Evolutionary conservation across 1,140 invertebrate genomes (phyloP).

Genomic region (Hormaphis cornu): DNA sequence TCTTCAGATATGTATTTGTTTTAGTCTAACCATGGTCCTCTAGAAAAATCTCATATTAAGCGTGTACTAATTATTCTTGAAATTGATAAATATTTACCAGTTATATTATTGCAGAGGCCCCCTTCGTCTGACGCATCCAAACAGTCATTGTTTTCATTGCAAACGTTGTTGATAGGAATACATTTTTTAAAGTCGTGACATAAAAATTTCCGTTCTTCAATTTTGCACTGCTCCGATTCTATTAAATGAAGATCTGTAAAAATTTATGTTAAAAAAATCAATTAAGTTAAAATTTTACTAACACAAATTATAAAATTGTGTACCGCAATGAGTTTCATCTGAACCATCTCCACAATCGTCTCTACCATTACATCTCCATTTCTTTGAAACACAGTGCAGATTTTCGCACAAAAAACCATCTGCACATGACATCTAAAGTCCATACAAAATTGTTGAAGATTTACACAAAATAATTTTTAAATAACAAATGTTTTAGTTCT

Average conservation of each 20-base stretch:
- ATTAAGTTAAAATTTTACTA: background rate
- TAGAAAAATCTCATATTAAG: no score
- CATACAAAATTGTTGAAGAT: background rate
- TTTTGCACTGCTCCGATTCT: conserved; percentile 44
- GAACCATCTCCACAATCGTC: conserved; percentile 56
- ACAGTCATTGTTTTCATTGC: conserved; percentile 68
- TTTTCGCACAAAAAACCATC: conserved; percentile 37
- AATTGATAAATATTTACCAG: background rate
- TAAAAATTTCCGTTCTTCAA: conserved; percentile 45
- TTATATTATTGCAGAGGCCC: conserved; percentile 45
- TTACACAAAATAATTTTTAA: background rate
- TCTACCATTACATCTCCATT: conserved; percentile 56
- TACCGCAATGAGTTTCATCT: conserved; percentile 57
- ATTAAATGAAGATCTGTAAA: conserved; percentile 40
- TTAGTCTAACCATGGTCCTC: no score
- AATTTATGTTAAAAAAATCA: conserved; percentile 41
- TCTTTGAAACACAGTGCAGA: conserved; percentile 50
- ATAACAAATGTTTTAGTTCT: no score
- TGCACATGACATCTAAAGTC: background rate
- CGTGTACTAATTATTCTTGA: background rate
- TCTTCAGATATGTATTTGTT: no score
- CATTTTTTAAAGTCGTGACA: conserved; percentile 55
- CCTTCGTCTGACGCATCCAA: conserved; percentile 65
- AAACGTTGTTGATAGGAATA: conserved; percentile 54
- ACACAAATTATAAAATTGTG: conserved; percentile 37